Conservation (phyloP, 2,797 vertebrate species). For the Telmatherina bonti region DNA sequence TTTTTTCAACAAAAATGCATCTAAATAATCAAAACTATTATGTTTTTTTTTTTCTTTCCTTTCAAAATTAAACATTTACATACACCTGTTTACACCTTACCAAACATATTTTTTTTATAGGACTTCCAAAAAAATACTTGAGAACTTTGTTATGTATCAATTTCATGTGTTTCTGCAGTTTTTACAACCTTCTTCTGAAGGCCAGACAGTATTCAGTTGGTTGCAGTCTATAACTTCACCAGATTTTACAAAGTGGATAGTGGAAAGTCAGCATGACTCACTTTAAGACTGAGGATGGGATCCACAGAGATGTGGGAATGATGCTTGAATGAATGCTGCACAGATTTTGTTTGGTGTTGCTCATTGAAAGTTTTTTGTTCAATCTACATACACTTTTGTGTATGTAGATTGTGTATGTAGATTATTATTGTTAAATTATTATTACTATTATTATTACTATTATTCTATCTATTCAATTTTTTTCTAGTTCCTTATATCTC, state of each 20-base stretch:
- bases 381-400: too few relatives aligned
- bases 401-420: too few relatives aligned
- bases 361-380: not conserved
- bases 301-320: not conserved
- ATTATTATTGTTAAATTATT: too few relatives aligned
- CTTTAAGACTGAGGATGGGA: too few relatives aligned
- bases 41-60: not conserved
- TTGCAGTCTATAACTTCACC: not conserved
- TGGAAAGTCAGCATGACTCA: not conserved
- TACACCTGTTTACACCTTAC: not conserved
- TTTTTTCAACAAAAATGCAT: not conserved
- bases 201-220: not conserved
- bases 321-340: not conserved
- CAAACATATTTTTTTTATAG: not conserved
- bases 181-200: too few relatives aligned
- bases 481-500: too few relatives aligned
- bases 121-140: not conserved
- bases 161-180: too few relatives aligned
- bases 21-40: not conserved
- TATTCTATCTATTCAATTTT: too few relatives aligned
- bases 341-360: too few relatives aligned
- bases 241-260: not conserved
- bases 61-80: not conserved
- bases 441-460: too few relatives aligned
- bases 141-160: too few relatives aligned